Base-by-base conservation (phyloP, 2,797 vertebrate species). In the Phalloptychus januarius region DNA sequence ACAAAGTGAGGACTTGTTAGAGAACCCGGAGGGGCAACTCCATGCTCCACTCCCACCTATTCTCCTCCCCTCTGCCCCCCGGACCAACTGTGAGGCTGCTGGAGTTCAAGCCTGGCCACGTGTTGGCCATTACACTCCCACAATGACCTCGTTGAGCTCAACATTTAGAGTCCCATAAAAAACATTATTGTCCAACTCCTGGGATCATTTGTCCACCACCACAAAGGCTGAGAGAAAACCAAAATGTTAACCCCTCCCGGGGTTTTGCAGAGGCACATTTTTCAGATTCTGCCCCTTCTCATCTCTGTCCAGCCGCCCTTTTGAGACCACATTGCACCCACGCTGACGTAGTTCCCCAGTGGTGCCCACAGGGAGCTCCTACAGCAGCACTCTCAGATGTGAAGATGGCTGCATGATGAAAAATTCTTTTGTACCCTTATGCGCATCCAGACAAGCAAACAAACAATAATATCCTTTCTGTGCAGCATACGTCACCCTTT, bases 151-250 rank as follows among this genome's bases (percentile, higher is more conserved):
- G 96, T 97, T 98, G 96, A 97, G 96, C 92, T 93, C 93, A 96
- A 95, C 94, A 96, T 97, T 96, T 96, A 94, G 96, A 95, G 95
- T 95, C 93, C 96, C 97, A 97, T 97, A 97, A 98, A 80, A 97
- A 98, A 98, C 96, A 95, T 97, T 97, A 98, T 98, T 98, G 98
- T 98, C 96, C 92, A 36, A 85, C 85, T 95, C 93, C 93, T 88
- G 92, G 95, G 95, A 96, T 96, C 94, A 95, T 97, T 97, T 97
- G 94, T 96, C 95, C 95, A 95, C 95, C 89, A 83, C 89, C 91
- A 96, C 95, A 96, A 80, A 94, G 93, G 90, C 93, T 91, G 87
- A 86, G 92, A 92, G 89, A 91, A 95, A 95, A 95, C 86, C 96
- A 95, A 96, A 96, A 96, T 96, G 94, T 95, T 96, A 95, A 95